Conservation (phyloP, 1,140 invertebrate genomes). For the Neodiprion pinetum region DNA sequence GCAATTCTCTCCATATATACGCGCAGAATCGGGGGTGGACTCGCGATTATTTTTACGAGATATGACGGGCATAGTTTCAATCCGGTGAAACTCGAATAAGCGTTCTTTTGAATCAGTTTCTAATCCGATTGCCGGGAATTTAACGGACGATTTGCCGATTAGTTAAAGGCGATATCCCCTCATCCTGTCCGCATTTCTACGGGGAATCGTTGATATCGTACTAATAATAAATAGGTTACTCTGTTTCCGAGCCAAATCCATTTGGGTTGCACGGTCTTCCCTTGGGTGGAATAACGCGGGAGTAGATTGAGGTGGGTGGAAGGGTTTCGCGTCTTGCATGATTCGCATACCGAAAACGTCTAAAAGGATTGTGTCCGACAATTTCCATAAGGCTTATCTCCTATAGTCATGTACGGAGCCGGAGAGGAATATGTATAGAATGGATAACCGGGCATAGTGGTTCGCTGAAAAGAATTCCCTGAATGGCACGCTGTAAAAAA, state of each 20-base stretch:
- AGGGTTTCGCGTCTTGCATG: neutral
- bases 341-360: slow-evolving; percentile 7
- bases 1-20: neutral
- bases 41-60: neutral
- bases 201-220: neutral
- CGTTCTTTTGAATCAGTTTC: neutral
- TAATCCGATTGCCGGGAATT: neutral
- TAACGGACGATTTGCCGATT: neutral
- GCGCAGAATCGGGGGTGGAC: too few relatives aligned
- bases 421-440: slow-evolving; percentile 1
- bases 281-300: neutral
- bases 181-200: neutral
- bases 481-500: slow-evolving; percentile 7
- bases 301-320: neutral
- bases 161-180: neutral
- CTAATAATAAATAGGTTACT: neutral
- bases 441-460: neutral
- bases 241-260: neutral
- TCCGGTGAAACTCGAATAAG: neutral
- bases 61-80: neutral
- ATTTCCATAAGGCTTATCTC: slow-evolving; percentile 5
- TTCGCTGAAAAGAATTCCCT: slow-evolving; percentile 7
- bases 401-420: neutral
- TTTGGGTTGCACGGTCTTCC: neutral
- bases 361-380: slow-evolving; percentile 7